Percentiles rank a stretch among this genome's conserved stretches.
phyloP scores from a whole-genome alignment of 2,113 vertebrate genomes.

The Dasyornis broadbenti region DNA sequence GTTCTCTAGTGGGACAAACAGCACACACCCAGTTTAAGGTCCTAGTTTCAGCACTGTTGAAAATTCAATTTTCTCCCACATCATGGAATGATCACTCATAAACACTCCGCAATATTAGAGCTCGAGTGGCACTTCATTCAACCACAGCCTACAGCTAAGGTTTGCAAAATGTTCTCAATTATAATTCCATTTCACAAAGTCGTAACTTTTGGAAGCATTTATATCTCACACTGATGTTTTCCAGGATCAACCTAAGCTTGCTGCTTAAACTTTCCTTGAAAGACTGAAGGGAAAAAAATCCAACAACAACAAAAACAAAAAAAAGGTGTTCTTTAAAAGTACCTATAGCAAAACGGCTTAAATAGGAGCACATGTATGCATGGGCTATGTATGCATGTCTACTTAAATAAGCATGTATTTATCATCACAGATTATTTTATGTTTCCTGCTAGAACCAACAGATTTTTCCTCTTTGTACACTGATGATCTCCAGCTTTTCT shows the following conservation, averaged over 20 bases:
- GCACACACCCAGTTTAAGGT: not conserved
- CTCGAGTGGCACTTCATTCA: not conserved
- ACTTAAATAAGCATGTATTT: not conserved
- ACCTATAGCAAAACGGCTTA: not conserved
- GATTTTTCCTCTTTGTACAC: not conserved
- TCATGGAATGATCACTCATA: not conserved
- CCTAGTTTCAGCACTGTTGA: not conserved
- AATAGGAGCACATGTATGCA: not conserved
- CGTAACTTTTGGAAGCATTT: conserved; percentile 23
- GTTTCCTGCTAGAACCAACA: not conserved
- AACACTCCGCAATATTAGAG: not conserved
- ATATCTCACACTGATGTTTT: conserved; percentile 4
- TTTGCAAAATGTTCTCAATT: conserved; percentile 23
- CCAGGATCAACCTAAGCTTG: not conserved
- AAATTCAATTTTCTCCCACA: not conserved
- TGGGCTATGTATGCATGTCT: not conserved
- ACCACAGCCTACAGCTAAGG: not conserved
- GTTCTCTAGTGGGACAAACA: not conserved
- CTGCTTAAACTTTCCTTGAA: not conserved
- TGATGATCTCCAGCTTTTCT: not conserved
- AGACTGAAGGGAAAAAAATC: not conserved
- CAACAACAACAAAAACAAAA: not conserved
- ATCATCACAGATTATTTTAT: not conserved
- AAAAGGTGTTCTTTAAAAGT: not conserved
- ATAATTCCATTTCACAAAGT: conserved; percentile 16